These are phyloP conservation scores for Hippocampus guttulatus DNA, from an alignment of 2,113 vertebrate species.

Conservation along the genomic window DNA sequence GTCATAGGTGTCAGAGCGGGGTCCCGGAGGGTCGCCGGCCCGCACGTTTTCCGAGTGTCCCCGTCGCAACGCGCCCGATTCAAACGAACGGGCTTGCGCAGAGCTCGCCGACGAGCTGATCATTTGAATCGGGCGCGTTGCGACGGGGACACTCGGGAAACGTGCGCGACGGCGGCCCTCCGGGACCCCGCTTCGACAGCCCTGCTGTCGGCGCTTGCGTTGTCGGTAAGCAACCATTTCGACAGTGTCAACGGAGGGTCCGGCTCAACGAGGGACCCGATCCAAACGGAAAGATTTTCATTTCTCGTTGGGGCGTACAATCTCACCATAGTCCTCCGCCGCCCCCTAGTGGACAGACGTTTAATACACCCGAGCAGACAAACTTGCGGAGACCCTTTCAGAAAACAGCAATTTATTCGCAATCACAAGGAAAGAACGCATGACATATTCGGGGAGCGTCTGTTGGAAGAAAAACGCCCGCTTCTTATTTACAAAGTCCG, in stretches of 20 bases:
- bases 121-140: no score
- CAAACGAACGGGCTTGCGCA: no score
- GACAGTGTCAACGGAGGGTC: not conserved
- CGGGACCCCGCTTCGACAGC: no score
- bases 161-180: no score
- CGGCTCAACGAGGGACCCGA: no score
- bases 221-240: not conserved
- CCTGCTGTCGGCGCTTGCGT: no score
- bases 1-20: no score
- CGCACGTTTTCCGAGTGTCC: no score
- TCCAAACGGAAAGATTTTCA: not conserved
- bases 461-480: slow-evolving; percentile 62
- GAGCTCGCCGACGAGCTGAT: no score
- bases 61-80: no score
- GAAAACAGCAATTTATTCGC: slow-evolving; percentile 70
- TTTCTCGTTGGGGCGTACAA: not conserved
- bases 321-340: slow-evolving; percentile 33
- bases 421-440: slow-evolving; percentile 61
- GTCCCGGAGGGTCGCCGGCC: no score
- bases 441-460: slow-evolving; percentile 56
- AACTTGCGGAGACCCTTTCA: slow-evolving; percentile 23
- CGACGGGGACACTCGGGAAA: no score
- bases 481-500: slow-evolving; percentile 69
- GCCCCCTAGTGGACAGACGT: slow-evolving; percentile 54
- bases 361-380: not conserved